Percentiles rank a stretch among this genome's conserved stretches.
These are phyloP conservation scores for Megalurothrips usitatus DNA, from an alignment of 2,888 invertebrate genomes.

Conservation along the genomic window DNA sequence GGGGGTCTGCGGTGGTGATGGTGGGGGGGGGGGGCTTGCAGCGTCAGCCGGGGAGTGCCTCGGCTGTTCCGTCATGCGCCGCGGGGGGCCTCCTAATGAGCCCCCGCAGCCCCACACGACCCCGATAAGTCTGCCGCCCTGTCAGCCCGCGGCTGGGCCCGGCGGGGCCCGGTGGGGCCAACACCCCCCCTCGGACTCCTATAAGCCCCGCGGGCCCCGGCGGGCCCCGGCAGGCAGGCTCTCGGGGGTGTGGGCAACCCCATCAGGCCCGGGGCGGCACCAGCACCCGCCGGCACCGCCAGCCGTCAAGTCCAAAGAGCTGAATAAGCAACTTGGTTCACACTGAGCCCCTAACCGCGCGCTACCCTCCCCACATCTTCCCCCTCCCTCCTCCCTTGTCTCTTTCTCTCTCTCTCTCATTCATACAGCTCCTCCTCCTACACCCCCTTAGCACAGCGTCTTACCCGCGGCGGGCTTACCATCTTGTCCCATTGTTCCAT, in stretches of 20 bases:
- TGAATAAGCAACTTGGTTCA: neutral
- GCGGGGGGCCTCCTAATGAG: neutral
- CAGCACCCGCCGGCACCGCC: neutral
- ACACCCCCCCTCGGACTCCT: neutral
- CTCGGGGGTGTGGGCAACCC: neutral
- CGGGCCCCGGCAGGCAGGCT: too few species aligned
- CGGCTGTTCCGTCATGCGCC: neutral
- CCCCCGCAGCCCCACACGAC: slow-evolving; percentile 13
- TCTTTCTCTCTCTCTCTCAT: too few species aligned
- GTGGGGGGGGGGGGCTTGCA: neutral
- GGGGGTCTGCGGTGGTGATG: neutral
- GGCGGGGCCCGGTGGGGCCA: neutral
- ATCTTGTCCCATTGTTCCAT: too few species aligned
- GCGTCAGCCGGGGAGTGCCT: neutral
- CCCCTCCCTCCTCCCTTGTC: too few species aligned
- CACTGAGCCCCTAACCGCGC: too few species aligned
- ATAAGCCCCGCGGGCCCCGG: neutral
- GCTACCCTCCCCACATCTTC: too few species aligned
- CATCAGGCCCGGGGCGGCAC: neutral
- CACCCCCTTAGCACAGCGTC: too few species aligned
- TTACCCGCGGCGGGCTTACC: too few species aligned
- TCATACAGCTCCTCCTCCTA: too few species aligned
- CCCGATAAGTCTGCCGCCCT: neutral
- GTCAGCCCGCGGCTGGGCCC: neutral
- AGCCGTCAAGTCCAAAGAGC: neutral